These are phyloP conservation scores for Tympanuchus pallidicinctus DNA, from an alignment of 2,113 vertebrate genomes.

Conservation along the genomic window DNA sequence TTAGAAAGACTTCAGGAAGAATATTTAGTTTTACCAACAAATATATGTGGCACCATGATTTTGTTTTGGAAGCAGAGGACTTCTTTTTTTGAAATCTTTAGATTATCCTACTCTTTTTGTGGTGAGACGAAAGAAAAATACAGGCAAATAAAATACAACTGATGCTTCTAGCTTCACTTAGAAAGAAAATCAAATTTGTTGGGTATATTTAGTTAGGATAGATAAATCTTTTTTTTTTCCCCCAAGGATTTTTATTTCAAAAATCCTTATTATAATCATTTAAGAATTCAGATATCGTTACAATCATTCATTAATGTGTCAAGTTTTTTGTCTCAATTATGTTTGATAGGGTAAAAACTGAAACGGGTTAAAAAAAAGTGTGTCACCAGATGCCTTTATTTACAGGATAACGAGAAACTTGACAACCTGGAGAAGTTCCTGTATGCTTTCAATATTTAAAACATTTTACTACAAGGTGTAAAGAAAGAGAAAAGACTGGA, in stretches of 20 bases:
- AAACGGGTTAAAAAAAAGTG: background rate
- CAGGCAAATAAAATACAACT: background rate
- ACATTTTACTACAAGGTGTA: rapidly evolving
- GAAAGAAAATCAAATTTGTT: rapidly evolving
- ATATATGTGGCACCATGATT: too few relatives aligned
- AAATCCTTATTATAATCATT: background rate
- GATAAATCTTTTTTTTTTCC: background rate
- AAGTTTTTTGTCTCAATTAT: background rate
- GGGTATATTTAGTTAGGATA: background rate
- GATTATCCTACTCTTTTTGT: too few relatives aligned
- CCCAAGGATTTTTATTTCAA: background rate
- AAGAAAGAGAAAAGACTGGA: background rate
- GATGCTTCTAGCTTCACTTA: background rate
- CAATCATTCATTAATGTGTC: rapidly evolving
- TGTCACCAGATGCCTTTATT: background rate
- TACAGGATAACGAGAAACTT: background rate
- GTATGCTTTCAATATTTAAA: background rate
- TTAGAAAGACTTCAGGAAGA: too few relatives aligned
- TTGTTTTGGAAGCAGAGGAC: too few relatives aligned
- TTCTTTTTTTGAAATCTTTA: too few relatives aligned
- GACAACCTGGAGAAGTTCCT: background rate
- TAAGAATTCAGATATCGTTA: background rate
- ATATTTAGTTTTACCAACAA: too few relatives aligned
- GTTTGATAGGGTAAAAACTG: background rate
- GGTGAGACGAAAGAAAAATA: background rate